Conservation (phyloP, 2,888 invertebrate species). For the Tuberolachnus salignus region DNA sequence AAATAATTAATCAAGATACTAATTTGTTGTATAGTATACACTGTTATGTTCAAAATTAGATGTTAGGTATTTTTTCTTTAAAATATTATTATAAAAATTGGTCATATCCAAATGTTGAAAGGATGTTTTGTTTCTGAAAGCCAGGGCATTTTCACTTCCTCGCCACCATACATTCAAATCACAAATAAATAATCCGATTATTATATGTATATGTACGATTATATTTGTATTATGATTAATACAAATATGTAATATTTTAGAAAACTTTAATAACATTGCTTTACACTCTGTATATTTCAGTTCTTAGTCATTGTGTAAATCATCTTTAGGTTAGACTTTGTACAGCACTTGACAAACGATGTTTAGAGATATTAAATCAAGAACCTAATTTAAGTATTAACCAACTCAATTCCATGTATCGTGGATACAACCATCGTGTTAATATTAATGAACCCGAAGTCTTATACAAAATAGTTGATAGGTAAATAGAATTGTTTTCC, state of each 20-base stretch:
- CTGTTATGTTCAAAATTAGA: slow-evolving; percentile 7
- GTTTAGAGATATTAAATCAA: slow-evolving; percentile 37
- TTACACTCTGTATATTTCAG: not conserved
- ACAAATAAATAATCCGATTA: no score
- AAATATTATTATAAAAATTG: not conserved
- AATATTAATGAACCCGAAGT: slow-evolving; percentile 45
- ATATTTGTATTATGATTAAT: no score
- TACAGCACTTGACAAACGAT: slow-evolving; percentile 42
- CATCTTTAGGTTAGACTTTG: slow-evolving; percentile 35
- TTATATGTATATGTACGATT: no score
- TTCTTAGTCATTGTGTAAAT: not conserved
- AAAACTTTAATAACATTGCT: not conserved
- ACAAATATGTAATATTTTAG: not conserved
- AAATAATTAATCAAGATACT: not conserved
- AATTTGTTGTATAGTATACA: not conserved
- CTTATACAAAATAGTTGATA: slow-evolving; percentile 46
- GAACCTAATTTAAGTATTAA: slow-evolving; percentile 31
- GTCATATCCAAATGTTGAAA: not conserved
- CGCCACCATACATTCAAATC: no score
- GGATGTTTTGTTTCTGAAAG: not conserved
- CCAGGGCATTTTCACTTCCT: no score
- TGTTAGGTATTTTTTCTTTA: not conserved
- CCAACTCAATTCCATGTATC: slow-evolving; percentile 38
- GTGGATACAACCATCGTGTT: slow-evolving; percentile 31
- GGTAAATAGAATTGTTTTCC: slow-evolving; percentile 29